A percentile compares a stretch with the other conserved stretches of the same genome.
These are phyloP conservation scores for Sebastiscus albofasciatus DNA, from an alignment of 2,797 vertebrate species.

Conservation along the genomic window DNA sequence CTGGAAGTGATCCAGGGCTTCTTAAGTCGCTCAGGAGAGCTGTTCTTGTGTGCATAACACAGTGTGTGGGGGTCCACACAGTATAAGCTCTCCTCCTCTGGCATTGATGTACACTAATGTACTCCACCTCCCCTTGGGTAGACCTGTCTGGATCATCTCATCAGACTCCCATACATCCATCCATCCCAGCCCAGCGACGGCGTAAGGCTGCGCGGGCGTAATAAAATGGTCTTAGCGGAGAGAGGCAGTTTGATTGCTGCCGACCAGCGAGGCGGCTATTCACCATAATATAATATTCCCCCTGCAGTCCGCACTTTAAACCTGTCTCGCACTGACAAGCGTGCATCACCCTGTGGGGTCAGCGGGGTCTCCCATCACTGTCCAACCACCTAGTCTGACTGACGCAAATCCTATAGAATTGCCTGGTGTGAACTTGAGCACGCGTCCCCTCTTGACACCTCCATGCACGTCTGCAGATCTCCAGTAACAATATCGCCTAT, in stretches of 20 bases:
- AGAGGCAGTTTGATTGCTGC: slow-evolving; percentile 55
- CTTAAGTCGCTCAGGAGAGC: slow-evolving; percentile 28
- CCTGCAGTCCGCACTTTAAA: slow-evolving; percentile 63
- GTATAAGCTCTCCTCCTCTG: slow-evolving; percentile 37
- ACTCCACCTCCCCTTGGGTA: slow-evolving; percentile 55
- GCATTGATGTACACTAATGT: slow-evolving; percentile 67
- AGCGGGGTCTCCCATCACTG: slow-evolving; percentile 70
- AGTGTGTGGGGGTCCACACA: slow-evolving; percentile 12
- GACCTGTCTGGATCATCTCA: slow-evolving; percentile 66
- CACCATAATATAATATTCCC: slow-evolving; percentile 69
- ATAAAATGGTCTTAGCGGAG: slow-evolving; percentile 53
- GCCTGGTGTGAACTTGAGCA: slow-evolving; percentile 65
- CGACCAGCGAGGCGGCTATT: slow-evolving; percentile 38
- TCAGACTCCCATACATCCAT: slow-evolving; percentile 61
- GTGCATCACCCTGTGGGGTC: slow-evolving; percentile 60
- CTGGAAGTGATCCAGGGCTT: slow-evolving; percentile 24
- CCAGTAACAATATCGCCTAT: slow-evolving; percentile 76
- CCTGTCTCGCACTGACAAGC: slow-evolving; percentile 71
- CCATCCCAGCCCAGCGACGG: slow-evolving; percentile 16
- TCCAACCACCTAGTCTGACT: slow-evolving; percentile 66
- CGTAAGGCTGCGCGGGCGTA: slow-evolving; percentile 1
- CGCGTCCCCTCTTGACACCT: slow-evolving; percentile 63
- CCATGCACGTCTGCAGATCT: slow-evolving; percentile 48
- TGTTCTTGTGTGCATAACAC: slow-evolving; percentile 16
- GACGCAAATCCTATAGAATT: slow-evolving; percentile 77